Base-by-base conservation (phyloP, 2,888 invertebrate species). In the Pyrrhia umbra region DNA sequence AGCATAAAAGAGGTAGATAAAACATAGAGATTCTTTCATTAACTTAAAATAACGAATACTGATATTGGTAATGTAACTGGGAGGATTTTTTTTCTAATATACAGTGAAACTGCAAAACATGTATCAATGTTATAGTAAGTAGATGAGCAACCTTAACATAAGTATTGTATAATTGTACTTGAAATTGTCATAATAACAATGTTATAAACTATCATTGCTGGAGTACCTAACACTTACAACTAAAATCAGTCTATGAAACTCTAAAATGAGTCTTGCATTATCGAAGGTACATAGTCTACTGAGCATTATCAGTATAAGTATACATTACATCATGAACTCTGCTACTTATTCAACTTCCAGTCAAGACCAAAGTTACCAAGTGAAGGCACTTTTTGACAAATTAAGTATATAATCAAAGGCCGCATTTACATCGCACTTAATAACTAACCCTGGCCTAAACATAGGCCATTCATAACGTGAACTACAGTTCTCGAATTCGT, bases 1-100 rank as follows among this genome's bases (percentile, higher is more conserved):
- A 92, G 88, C 91, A 90, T 87, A 89, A 86, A 88, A 93, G 95
- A 95, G 95, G 95, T 95, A 95, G 95, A 93, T 92, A 88, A 88
- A 91, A 90, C 85, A 84, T 87, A 91, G 92, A 95, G 93, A 95
- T 94, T 95, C 93, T 80, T 87, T 86, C 68, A 87, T 86, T 85
- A 86, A 87, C 90, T 90, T 89, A 90, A 77, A 87, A 84, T 89
- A 91, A 87, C 85, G 84, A 94, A 95, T 94, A 95, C 94, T 95
- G 94, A 88, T 88, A 86, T 85, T 88, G 93, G 93, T 92, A 93
- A 89, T 89, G 82, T 82, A 81, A 84, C 71, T 69, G 77, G 80
- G 72, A 77, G 81, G 51, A 37, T n/a, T 27, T 52, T 76, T 61
- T 51, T 42, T 42, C n/a, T n/a, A 27, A 71, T 59, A 56, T 72